Evolutionary conservation across 1,140 invertebrate species (phyloP).

Genomic region (Sycophaga agraensis): DNA sequence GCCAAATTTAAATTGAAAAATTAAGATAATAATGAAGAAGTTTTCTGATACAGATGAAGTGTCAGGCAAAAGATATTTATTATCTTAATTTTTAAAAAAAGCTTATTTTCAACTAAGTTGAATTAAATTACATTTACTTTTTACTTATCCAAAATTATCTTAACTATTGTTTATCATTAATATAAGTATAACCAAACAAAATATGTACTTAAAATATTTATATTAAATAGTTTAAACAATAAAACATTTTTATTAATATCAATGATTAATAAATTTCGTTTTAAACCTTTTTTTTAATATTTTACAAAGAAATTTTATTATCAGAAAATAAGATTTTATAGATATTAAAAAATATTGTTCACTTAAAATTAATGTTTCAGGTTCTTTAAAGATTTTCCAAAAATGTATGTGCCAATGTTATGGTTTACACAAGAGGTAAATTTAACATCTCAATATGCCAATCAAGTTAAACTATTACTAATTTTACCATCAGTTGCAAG

Average conservation of each 20-base stretch:
- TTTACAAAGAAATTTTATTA: not conserved
- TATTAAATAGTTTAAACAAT: not conserved
- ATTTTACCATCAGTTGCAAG: conserved; percentile 56
- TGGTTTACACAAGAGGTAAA: conserved; percentile 73
- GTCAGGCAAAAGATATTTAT: no score
- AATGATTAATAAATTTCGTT: conserved; percentile 1
- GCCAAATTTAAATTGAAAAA: no score
- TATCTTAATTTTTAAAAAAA: no score
- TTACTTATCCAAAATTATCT: no score
- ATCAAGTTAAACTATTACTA: conserved; percentile 59
- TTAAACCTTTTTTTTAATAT: not conserved
- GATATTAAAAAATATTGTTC: not conserved
- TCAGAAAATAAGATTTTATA: not conserved
- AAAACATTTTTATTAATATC: not conserved
- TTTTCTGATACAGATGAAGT: no score
- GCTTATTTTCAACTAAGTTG: no score
- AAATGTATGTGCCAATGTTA: conserved; percentile 68
- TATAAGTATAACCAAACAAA: no score
- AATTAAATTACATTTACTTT: no score
- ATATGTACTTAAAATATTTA: no score
- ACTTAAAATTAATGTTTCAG: conserved; percentile 46
- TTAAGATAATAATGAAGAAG: no score
- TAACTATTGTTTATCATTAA: no score
- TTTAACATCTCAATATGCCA: conserved; percentile 63
- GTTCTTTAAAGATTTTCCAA: conserved; percentile 59